Conservation (phyloP, 1,140 invertebrate genomes). For the Andricus grossulariae region DNA sequence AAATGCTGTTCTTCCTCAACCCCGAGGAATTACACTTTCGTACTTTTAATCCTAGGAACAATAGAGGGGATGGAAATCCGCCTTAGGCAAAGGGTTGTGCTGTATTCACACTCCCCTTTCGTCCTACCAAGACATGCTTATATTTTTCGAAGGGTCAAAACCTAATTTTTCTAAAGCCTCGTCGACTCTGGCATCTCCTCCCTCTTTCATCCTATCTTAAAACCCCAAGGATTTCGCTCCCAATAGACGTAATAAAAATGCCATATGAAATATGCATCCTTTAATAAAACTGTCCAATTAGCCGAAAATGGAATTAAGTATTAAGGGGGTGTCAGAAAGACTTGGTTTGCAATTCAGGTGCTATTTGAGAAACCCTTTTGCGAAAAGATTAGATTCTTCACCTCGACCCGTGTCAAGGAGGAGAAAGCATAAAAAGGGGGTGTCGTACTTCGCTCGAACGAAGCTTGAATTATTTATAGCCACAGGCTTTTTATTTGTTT, state of each 20-base stretch:
- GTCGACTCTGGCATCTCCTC: conserved; percentile 1
- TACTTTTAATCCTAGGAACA: conserved; percentile 71
- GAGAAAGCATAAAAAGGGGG: conserved; percentile 5
- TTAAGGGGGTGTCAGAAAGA: conserved; percentile 51
- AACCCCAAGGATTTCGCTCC: conserved; percentile 42
- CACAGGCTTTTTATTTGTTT: neutral
- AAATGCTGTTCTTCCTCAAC: conserved; percentile 45
- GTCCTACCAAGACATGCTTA: conserved; percentile 59
- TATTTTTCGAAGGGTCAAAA: conserved; percentile 71
- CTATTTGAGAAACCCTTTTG: conserved; percentile 47
- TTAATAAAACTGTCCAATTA: conserved; percentile 77
- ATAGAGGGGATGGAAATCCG: conserved; percentile 52
- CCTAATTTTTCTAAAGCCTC: conserved; percentile 70
- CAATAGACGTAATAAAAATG: conserved; percentile 74
- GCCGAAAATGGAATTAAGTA: conserved; percentile 74
- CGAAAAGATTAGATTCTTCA: conserved; percentile 42
- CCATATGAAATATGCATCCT: conserved; percentile 76
- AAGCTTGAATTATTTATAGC: neutral
- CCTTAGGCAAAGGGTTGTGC: conserved; percentile 61
- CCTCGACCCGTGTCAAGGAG: conserved; percentile 33
- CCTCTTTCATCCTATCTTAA: neutral
- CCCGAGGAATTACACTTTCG: conserved; percentile 65
- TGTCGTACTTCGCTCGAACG: conserved; percentile 28
- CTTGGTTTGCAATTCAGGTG: conserved; percentile 47
- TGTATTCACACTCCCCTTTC: conserved; percentile 38